phyloP scores from a whole-genome alignment of 2,797 vertebrate genomes.

The Borostomias antarcticus region DNA sequence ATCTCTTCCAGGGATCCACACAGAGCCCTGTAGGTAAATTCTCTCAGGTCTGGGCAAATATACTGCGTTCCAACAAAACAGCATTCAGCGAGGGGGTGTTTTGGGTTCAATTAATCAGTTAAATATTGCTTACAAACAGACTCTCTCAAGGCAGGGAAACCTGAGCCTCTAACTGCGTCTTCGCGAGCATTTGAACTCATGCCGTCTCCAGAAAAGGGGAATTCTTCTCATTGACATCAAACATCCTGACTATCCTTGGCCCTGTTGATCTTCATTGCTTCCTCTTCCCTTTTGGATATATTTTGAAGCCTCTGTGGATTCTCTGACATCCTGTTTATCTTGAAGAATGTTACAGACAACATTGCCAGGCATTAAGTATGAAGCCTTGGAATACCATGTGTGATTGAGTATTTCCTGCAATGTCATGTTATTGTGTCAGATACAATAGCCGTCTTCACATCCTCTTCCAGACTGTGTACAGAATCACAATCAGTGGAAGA shows the following conservation, averaged over 20 bases:
- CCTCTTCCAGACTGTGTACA: not conserved
- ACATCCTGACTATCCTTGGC: not conserved
- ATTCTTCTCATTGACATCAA: not conserved
- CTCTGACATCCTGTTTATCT: too few species aligned
- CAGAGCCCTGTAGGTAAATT: not conserved
- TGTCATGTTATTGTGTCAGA: slow-evolving; percentile 35
- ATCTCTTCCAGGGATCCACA: not conserved
- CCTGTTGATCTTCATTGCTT: not conserved
- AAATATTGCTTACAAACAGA: not conserved
- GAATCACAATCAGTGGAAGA: not conserved
- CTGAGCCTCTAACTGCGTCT: too few species aligned
- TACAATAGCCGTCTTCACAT: not conserved
- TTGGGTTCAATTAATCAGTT: not conserved
- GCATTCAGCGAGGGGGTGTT: not conserved
- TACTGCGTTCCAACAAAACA: not conserved
- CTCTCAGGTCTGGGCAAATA: not conserved
- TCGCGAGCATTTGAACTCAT: not conserved
- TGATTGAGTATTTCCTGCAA: slow-evolving; percentile 30
- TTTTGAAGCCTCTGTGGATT: too few species aligned
- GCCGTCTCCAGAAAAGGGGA: not conserved
- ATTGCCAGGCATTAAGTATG: not conserved
- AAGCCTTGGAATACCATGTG: not conserved
- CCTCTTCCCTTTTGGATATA: not conserved
- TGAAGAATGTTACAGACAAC: not conserved
- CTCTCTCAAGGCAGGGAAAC: not conserved